A percentile compares a stretch with the other conserved stretches of the same genome.
Evolutionary conservation across 1,140 invertebrate genomes (phyloP).

Genomic region (Rhynchophorus ferrugineus): DNA sequence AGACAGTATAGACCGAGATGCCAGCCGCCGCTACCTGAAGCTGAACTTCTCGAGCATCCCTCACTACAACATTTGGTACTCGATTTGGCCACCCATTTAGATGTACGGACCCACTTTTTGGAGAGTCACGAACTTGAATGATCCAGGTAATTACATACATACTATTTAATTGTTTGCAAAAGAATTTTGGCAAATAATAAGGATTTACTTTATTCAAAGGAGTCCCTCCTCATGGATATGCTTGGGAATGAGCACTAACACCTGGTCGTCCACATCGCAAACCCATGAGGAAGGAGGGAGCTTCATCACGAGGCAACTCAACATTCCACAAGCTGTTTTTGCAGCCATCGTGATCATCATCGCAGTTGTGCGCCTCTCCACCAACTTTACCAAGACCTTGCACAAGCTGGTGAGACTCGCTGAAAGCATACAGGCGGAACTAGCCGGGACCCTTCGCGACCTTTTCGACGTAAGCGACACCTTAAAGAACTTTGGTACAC

Average conservation of each 20-base stretch:
- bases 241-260: constrained; percentile 29
- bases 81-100: constrained; percentile 73
- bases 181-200: no score
- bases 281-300: constrained; percentile 33
- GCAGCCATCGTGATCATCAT: constrained; percentile 22
- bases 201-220: no score
- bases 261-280: constrained; percentile 20
- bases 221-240: constrained; percentile 35
- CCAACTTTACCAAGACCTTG: constrained; percentile 18
- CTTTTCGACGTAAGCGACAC: constrained; percentile 7
- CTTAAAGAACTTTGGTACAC: constrained; percentile 5
- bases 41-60: constrained; percentile 83
- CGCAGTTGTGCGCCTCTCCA: constrained; percentile 20
- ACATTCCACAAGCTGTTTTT: constrained; percentile 14
- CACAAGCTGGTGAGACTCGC: constrained; percentile 9
- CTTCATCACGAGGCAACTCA: constrained; percentile 12
- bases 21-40: constrained; percentile 78
- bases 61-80: constrained; percentile 71
- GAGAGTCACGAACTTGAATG: constrained; percentile 65
- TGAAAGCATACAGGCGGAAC: background rate
- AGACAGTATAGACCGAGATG: constrained; percentile 77
- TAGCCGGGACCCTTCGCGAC: background rate
- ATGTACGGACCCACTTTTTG: constrained; percentile 69
- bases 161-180: background rate
- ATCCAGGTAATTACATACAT: constrained; percentile 41